Evolutionary conservation across 2,888 invertebrate genomes (phyloP).

Genomic region (Polyommatus iphigenia): DNA sequence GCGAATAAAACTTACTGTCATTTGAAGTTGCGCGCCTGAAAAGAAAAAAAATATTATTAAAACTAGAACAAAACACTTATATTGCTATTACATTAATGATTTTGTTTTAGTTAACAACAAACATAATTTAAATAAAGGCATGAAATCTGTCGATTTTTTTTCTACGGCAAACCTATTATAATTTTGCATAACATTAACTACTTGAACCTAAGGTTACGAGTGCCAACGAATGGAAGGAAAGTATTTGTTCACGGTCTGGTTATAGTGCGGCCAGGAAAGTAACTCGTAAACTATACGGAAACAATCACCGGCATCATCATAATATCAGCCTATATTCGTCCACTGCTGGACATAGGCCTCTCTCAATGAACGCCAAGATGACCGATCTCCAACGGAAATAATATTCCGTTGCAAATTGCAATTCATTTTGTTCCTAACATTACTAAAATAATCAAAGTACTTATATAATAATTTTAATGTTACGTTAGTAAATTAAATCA

Average conservation of each 20-base stretch:
- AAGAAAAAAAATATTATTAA: no score
- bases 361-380: no score
- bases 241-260: constrained; percentile 28
- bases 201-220: background rate
- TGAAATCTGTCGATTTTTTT: background rate
- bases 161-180: background rate
- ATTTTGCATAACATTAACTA: background rate
- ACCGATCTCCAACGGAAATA: background rate
- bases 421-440: background rate
- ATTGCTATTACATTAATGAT: no score
- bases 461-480: no score
- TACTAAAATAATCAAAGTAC: no score
- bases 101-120: no score
- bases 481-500: background rate
- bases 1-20: background rate
- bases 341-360: no score
- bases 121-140: background rate
- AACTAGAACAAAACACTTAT: no score
- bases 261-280: background rate
- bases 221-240: constrained; percentile 5
- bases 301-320: background rate
- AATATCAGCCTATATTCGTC: no score
- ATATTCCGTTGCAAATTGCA: background rate
- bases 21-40: background rate
- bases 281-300: background rate